A percentile compares a stretch with the other conserved stretches of the same genome.
phyloP scores from a whole-genome alignment of 2,113 vertebrate genomes.

The Asarcornis scutulata region DNA sequence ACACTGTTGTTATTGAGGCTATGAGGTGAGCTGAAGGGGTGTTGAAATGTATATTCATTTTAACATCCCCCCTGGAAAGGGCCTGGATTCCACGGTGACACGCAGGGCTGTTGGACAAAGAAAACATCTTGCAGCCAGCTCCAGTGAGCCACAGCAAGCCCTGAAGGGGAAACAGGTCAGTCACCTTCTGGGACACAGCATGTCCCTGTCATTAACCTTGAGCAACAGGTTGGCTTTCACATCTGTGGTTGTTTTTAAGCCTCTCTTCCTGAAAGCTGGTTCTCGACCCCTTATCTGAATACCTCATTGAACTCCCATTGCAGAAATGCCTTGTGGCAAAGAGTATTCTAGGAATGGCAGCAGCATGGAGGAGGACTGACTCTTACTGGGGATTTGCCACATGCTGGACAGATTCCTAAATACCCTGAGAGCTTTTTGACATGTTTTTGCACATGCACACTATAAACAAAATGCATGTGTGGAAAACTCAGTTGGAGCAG shows the following conservation, averaged over 20 bases:
- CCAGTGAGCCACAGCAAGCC: not conserved
- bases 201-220: not conserved
- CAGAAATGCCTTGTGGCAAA: not conserved
- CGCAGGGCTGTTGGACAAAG: not conserved
- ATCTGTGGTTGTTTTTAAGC: not conserved
- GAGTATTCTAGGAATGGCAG: not conserved
- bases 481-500: not conserved
- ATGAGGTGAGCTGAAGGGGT: slow-evolving; percentile 2
- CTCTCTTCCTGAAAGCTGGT: not conserved
- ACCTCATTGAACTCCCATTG: not conserved
- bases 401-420: not conserved
- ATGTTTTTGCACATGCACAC: not conserved
- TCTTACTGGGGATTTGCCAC: not conserved
- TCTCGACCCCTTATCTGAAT: not conserved
- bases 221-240: not conserved
- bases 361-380: not conserved
- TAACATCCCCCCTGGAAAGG: not conserved
- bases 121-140: not conserved
- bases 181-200: not conserved
- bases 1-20: not conserved
- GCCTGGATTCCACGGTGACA: slow-evolving; percentile 6
- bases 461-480: not conserved
- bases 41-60: slow-evolving; percentile 37
- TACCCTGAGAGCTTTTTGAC: not conserved
- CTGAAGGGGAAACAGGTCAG: not conserved